Conservation (phyloP, 2,113 vertebrate genomes). For the Todiramphus chloris region DNA sequence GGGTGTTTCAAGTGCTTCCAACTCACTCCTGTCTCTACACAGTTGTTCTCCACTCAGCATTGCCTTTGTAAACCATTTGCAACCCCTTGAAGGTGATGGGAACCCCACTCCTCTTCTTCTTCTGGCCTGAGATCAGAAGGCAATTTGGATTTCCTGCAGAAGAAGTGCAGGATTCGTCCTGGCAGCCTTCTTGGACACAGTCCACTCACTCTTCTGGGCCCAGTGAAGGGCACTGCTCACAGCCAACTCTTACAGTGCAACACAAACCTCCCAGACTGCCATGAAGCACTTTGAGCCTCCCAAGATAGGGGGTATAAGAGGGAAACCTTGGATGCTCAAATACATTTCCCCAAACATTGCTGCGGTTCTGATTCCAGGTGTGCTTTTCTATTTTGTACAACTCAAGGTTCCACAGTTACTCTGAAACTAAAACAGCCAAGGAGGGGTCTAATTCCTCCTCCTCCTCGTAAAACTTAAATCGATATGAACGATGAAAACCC, state of each 20-base stretch:
- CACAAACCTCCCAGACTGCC: not conserved
- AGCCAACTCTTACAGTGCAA: not conserved
- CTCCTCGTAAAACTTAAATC: not conserved
- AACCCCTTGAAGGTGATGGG: not conserved
- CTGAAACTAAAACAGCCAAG: not conserved
- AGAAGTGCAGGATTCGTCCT: not conserved
- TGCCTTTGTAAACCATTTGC: not conserved
- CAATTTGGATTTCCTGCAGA: not conserved
- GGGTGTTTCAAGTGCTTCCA: not conserved
- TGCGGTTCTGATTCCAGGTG: not conserved
- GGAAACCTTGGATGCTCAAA: not conserved
- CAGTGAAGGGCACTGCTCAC: not conserved
- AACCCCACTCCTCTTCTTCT: not conserved
- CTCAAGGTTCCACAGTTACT: not conserved
- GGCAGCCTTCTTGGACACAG: not conserved
- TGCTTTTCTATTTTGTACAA: not conserved
- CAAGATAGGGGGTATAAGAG: not conserved
- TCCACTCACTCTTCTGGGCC: not conserved
- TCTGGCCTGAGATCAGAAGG: not conserved
- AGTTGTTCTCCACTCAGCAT: not conserved
- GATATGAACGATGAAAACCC: not conserved
- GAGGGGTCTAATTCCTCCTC: not conserved
- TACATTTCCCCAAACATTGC: not conserved
- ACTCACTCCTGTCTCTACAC: not conserved
- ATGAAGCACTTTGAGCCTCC: not conserved